Base-by-base conservation (phyloP, 2,888 invertebrate genomes). In the Sialis fuliginosa region DNA sequence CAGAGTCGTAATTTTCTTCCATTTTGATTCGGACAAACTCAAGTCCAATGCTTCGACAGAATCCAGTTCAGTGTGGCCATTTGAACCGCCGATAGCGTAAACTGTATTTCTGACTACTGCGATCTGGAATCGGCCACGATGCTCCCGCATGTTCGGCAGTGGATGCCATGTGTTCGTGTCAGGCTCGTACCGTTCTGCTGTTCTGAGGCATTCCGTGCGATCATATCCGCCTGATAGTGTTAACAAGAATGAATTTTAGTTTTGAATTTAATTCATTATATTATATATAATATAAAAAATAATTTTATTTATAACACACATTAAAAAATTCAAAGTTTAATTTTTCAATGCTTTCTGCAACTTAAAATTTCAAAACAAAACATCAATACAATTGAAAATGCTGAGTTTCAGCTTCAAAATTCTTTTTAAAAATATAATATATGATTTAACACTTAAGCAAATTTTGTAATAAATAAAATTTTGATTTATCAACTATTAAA, bases 61-160 rank as follows among this genome's bases (percentile, higher is more conserved):
- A 54, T 78, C 78, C 54, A 90, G 69, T 62, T 91, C 90, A 8
- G 76, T 75, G 51, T 80, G 79, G 1, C 90, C 91, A 65, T 89
- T 86, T 55, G 83, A 84, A 35, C 88, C 89, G 47, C 87, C 89
- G 44, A 86, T 70, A 35, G 80, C 85, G 65, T 78, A 86, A n/a
- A 88, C 73, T 52, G 71, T 70, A 53, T 72, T 77, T 42, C 71
- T 69, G 8, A 84, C 67, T 49, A 78, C 75, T 10, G 82, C 81
- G 35, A 83, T 78, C 55, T 83, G 80, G 66, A 88, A 85, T 32
- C 90, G 71, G 1, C 88, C 89, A 49, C 90, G 70, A 48, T 81
- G 76, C 52, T 77, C 74, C 47, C 71, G 72, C 87, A 90, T 85
- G 51, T 74, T 71, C 0, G 81, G 72, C 57, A 83, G 64, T 30